These are phyloP conservation scores for Polydrusus pterygomalis DNA, from an alignment of 2,888 invertebrate genomes.

Conservation along the genomic window DNA sequence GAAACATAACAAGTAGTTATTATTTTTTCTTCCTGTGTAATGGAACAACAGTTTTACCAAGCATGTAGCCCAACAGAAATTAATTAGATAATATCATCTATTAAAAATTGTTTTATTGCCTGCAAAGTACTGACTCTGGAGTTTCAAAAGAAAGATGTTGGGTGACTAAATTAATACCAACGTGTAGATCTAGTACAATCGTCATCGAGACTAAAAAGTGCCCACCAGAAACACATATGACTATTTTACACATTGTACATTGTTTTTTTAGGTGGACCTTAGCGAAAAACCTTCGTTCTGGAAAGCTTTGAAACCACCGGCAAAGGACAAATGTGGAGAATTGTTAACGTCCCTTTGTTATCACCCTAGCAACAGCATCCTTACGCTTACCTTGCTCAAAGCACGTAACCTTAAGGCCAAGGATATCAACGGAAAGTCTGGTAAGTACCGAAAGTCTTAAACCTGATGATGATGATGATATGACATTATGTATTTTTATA, in stretches of 20 bases:
- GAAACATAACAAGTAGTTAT: too few species aligned
- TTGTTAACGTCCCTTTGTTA: slow-evolving; percentile 94
- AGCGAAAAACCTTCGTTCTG: slow-evolving; percentile 96
- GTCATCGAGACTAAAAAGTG: not conserved
- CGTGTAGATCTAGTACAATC: too few species aligned
- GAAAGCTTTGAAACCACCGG: slow-evolving; percentile 93
- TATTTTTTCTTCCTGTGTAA: too few species aligned
- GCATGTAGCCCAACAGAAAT: too few species aligned
- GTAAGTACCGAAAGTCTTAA: slow-evolving; percentile 74
- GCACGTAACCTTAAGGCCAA: slow-evolving; percentile 96
- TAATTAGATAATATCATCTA: too few species aligned
- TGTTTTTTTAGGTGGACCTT: slow-evolving; percentile 83
- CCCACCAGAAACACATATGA: not conserved
- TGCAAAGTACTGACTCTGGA: too few species aligned
- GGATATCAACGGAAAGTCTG: slow-evolving; percentile 96
- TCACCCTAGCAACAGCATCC: slow-evolving; percentile 95
- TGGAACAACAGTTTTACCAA: too few species aligned
- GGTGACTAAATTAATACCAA: too few species aligned
- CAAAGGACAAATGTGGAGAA: slow-evolving; percentile 95
- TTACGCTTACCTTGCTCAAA: slow-evolving; percentile 93
- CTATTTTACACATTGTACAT: not conserved
- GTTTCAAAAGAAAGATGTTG: too few species aligned
- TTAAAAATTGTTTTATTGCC: too few species aligned
- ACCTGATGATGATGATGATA: too few species aligned
- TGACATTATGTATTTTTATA: too few species aligned